phyloP scores from a whole-genome alignment of 64 coral and sea anemone genomes.

The Stichodactyla mertensii region DNA sequence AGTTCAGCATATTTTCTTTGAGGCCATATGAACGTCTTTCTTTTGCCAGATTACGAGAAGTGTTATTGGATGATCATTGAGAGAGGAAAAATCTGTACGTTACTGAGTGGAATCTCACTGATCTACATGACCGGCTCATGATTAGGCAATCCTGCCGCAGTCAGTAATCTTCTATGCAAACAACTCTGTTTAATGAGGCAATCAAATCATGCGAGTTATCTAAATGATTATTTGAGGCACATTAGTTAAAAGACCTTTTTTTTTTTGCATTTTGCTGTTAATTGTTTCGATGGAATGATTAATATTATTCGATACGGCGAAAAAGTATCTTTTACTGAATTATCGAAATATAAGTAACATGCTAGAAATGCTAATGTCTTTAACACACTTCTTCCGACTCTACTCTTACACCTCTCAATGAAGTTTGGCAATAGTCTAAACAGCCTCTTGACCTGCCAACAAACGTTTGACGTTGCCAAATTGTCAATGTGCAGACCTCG shows the following conservation, averaged over 20 bases:
- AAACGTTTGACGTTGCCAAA: conserved; percentile 2
- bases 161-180: too few species aligned
- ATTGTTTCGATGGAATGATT: too few species aligned
- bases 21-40: not conserved
- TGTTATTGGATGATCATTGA: not conserved
- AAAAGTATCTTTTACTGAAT: too few species aligned
- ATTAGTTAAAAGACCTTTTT: too few species aligned
- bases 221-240: too few species aligned
- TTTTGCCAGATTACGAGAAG: not conserved
- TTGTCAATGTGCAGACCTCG: not conserved
- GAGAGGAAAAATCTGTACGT: not conserved
- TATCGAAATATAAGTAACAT: too few species aligned
- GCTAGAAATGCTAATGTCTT: too few species aligned
- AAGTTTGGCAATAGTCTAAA: not conserved
- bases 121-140: not conserved
- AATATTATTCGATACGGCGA: too few species aligned
- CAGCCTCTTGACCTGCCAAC: not conserved
- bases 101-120: not conserved
- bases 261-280: too few species aligned
- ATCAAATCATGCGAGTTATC: too few species aligned
- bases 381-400: too few species aligned
- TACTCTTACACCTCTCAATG: not conserved
- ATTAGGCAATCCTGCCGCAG: not conserved
- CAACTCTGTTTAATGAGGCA: too few species aligned
- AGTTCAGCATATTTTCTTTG: not conserved